phyloP scores from a whole-genome alignment of 2,113 vertebrate species.

The Cynocephalus volans region DNA sequence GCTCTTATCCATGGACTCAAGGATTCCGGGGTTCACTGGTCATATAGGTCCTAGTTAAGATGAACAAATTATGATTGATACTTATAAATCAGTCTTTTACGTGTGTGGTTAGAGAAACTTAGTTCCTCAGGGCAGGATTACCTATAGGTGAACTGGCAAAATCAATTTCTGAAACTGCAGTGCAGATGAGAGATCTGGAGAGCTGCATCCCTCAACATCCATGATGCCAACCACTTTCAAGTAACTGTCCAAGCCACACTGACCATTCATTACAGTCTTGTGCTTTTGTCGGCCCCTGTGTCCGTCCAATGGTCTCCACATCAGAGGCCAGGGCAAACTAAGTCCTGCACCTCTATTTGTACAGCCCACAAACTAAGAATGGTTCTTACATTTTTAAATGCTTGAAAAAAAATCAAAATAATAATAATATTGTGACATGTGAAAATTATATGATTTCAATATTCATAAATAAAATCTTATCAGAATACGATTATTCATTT shows the following conservation, averaged over 20 bases:
- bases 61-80: background rate
- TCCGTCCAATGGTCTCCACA: background rate
- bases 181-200: background rate
- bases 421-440: background rate
- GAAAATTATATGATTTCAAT: conserved; percentile 19
- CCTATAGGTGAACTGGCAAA: background rate
- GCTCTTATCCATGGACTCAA: background rate
- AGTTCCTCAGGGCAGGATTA: background rate
- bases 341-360: background rate
- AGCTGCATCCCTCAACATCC: background rate
- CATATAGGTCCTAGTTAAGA: background rate
- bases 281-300: background rate
- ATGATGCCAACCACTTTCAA: background rate
- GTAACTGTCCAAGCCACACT: background rate
- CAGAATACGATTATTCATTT: background rate
- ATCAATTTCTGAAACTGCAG: conserved; percentile 2
- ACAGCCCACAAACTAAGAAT: background rate
- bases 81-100: background rate
- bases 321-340: background rate
- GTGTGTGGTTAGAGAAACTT: background rate
- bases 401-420: background rate
- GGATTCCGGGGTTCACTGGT: background rate
- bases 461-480: background rate
- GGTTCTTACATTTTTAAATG: conserved; percentile 23
- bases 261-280: background rate